Evolutionary conservation across 1,140 invertebrate genomes (phyloP), one percentile per base, ranked within the genome.

Genomic region (Anastrepha ludens): DNA sequence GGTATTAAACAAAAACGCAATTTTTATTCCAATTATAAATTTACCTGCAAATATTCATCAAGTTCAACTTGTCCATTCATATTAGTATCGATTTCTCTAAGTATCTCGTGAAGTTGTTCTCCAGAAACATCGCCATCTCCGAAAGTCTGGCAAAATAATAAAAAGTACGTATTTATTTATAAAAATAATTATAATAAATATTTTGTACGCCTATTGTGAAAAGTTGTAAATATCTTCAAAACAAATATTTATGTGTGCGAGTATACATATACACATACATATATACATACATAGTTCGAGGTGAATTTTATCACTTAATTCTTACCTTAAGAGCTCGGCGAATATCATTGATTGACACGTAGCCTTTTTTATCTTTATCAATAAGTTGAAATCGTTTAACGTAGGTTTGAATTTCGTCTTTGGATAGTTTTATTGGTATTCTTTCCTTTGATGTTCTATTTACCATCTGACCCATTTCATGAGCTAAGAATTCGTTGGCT

Each of bases 41-140:
- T 81, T 95, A 99, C 98, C 97, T 99, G 98, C 93, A 99, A 95
- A 94, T 99, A 99, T 94, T 99, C 99, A 93, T 99, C 98, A 91
- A 99, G 95, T 94, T 99, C 99, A 92, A 99, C 98, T 95, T 99
- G 98, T 91, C 99, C 99, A 94, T 99, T 99, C 96, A 98, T 98
- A 94, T 99, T 99, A 91, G 99, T 97, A 95, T 99, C 99, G 92
- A 99, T 99, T 95, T 99, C 99, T 93, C 95, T 96, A 88, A 99
- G 95, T 93, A 99, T 98, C 94, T 99, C 98, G 94, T 99, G 99
- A 90, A 99, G 95, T 94, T 99, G 97, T 94, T 99, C 97, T 86
- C 99, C 98, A 88, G 97, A 96, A 88, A 99, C 96, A 90, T 98
- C 96, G 87, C 64, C 91, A 70, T 99, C 98, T 90, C 98, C 98